Base-by-base conservation (phyloP, 1,140 invertebrate genomes). In the Drosophila nigrodunni region DNA sequence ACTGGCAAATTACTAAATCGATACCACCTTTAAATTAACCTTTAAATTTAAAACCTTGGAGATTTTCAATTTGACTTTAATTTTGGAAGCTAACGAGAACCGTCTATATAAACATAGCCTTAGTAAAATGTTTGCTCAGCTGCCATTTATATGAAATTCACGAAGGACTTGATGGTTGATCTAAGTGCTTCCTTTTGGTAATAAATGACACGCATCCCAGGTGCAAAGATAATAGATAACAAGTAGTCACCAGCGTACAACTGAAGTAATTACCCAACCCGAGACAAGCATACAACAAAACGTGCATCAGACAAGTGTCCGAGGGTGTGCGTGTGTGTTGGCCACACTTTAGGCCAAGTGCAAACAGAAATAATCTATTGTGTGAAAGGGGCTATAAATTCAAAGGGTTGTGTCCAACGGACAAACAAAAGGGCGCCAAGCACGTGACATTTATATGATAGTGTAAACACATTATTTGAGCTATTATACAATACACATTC, bases 401-500 rank as follows among this genome's bases (percentile, higher is more conserved):
- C 52, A 37, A 70, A 74, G 66, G 65, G 80, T 47, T 81, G 75
- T 68, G 69, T 89, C 74, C 85, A 76, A 49, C 44, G 71, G 67
- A 54, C 77, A 85, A 89, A 85, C 85, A 89, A 89, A 88, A 75
- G 80, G 77, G 69, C 74, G 69, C 78, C 77, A 85, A 78, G 85
- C 85, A 89, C 78, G 81, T 89, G 85, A 89, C 85, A 89, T 89
- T 89, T 89, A 89, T 89, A 85, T 85, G 85, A 90, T 89, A 89
- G 85, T 89, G 85, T 89, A 89, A 89, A 89, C 85, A 89, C 80
- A 89, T 89, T 85, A 89, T 89, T 89, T 89, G 85, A 87, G 81
- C 80, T 83, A 89, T 89, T 89, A 89, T 83, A 89, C 80, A 89
- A 74, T 68, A 89, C 78, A 89, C 75, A 66, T 65, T 59, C 65